A percentile compares a stretch with the other conserved stretches of the same genome.
These are phyloP conservation scores for Anthoscopus minutus DNA, from an alignment of 2,113 vertebrate genomes.

Conservation along the genomic window DNA sequence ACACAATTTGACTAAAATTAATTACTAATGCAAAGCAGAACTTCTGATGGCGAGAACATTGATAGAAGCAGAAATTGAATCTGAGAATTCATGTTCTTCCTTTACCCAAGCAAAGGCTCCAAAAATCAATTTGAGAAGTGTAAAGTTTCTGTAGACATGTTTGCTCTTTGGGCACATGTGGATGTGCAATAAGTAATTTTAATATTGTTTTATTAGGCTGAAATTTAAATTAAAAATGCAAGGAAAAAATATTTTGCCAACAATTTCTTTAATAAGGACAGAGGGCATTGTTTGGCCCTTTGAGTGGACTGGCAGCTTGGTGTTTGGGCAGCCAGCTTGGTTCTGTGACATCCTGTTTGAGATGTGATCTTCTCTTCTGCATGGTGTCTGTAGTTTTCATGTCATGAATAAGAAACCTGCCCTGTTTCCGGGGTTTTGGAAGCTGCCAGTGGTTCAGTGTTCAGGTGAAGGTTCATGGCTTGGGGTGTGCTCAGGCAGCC, in stretches of 20 bases:
- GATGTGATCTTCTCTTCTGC: background rate
- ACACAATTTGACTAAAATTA: slow-evolving; percentile 52
- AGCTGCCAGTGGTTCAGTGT: background rate
- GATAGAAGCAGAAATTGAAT: background rate
- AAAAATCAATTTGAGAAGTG: background rate
- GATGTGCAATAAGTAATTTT: background rate
- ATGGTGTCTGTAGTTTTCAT: background rate
- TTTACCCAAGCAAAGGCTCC: background rate
- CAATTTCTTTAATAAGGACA: background rate
- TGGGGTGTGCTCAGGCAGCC: background rate
- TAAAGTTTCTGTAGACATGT: background rate
- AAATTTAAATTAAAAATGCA: background rate
- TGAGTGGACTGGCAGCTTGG: background rate
- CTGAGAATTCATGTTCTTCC: background rate
- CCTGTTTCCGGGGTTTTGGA: background rate
- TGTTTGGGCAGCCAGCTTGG: background rate
- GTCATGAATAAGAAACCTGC: background rate
- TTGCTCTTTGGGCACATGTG: background rate
- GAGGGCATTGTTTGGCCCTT: background rate
- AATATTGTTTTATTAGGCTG: background rate
- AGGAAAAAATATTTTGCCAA: background rate
- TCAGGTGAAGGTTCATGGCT: background rate
- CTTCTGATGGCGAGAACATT: background rate
- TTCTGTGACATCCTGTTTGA: background rate
- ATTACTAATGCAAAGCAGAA: slow-evolving; percentile 46